Evolutionary conservation across 2,888 invertebrate genomes (phyloP).

Genomic region (Drosophila monieri): DNA sequence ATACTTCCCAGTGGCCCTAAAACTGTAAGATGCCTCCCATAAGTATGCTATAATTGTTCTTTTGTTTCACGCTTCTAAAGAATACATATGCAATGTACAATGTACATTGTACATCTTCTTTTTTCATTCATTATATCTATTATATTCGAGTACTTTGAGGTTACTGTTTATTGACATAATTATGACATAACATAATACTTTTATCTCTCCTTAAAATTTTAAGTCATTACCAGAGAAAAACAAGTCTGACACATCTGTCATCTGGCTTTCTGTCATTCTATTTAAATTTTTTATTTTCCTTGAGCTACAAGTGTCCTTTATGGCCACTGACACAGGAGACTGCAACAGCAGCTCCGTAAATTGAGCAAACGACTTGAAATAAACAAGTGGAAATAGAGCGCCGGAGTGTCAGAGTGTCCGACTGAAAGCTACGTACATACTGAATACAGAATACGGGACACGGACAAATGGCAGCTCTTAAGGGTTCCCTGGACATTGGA

Average conservation of each 20-base stretch:
- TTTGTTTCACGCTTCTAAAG: no score
- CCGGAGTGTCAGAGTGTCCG: constrained; percentile 23
- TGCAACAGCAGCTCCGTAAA: constrained; percentile 49
- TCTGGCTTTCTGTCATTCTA: neutral
- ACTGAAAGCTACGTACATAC: constrained; percentile 28
- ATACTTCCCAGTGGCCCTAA: neutral
- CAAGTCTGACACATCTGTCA: constrained; percentile 7
- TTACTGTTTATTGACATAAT: no score
- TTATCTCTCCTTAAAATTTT: neutral
- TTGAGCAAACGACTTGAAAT: constrained; percentile 46
- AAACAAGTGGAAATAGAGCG: constrained; percentile 42
- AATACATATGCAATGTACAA: no score
- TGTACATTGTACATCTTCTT: no score
- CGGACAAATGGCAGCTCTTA: constrained; percentile 22
- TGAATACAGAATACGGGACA: constrained; percentile 5
- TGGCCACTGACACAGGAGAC: constrained; percentile 17
- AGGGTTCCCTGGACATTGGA: constrained; percentile 11
- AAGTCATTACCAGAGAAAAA: constrained; percentile 8
- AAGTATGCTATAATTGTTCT: neutral
- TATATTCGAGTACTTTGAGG: neutral
- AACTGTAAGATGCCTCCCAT: neutral
- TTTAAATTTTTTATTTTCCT: constrained; percentile 14
- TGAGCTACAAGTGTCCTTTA: constrained; percentile 43
- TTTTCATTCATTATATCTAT: neutral
- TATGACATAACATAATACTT: no score